Percentiles rank a stretch among this genome's conserved stretches.
Evolutionary conservation across 2,888 invertebrate genomes (phyloP).

Genomic region (Acanthopleura granulata): DNA sequence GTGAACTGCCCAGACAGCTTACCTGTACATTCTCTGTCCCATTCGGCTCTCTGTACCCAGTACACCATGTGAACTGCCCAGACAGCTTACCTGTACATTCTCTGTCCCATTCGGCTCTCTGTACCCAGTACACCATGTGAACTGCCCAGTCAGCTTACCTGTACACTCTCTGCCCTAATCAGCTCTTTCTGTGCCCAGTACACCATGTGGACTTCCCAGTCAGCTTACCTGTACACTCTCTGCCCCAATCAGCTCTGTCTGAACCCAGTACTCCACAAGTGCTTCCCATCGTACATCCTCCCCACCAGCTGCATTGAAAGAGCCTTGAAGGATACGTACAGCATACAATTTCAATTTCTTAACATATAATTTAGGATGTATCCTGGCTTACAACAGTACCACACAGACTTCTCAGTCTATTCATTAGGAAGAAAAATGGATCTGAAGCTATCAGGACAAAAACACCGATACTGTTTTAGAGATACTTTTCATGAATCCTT

Average conservation of each 20-base stretch:
- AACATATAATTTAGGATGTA: background rate
- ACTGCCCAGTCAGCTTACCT: slow-evolving; percentile 10
- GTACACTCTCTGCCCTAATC: slow-evolving; percentile 13
- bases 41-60: no score
- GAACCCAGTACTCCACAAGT: background rate
- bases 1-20: background rate
- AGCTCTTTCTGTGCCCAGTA: background rate
- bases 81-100: slow-evolving; percentile 4
- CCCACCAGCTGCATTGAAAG: background rate
- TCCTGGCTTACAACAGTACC: background rate
- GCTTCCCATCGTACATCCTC: slow-evolving; percentile 11
- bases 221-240: slow-evolving; percentile 13
- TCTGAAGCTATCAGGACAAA: no score
- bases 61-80: no score
- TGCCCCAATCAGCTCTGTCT: slow-evolving; percentile 16
- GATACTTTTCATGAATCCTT: no score
- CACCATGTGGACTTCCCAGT: background rate
- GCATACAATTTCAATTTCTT: background rate
- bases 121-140: background rate
- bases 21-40: no score
- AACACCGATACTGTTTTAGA: no score
- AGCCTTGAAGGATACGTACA: background rate
- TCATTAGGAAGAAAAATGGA: no score
- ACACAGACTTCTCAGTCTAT: no score
- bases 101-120: background rate